phyloP scores from a whole-genome alignment of 2,113 vertebrate genomes.

The Melospiza georgiana region DNA sequence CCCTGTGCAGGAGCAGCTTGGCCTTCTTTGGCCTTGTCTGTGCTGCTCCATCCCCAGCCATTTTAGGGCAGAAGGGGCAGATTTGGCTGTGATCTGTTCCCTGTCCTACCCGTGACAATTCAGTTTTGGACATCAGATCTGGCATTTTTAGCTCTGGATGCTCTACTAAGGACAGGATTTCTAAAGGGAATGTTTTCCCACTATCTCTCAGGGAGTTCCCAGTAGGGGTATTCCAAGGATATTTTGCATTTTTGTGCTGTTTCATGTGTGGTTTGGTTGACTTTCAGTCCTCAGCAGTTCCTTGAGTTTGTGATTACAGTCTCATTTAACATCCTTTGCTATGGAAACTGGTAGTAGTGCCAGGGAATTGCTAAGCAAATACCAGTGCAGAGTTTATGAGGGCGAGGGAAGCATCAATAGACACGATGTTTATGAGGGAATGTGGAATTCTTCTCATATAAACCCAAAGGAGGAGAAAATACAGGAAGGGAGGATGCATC shows the following conservation, averaged over 20 bases:
- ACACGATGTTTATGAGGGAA: neutral
- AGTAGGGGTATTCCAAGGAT: neutral
- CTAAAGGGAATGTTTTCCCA: neutral
- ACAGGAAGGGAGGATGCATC: neutral
- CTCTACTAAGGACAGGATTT: neutral
- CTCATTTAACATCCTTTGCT: slow-evolving; percentile 12
- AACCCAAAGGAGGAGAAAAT: neutral
- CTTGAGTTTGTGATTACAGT: neutral
- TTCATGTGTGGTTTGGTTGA: neutral
- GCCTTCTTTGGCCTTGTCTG: neutral
- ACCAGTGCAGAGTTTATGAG: neutral
- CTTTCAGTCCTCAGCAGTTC: neutral
- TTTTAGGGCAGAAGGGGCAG: neutral
- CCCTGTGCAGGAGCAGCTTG: neutral
- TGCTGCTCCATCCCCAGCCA: neutral
- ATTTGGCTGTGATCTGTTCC: neutral
- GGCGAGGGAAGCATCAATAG: neutral
- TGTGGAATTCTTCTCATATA: neutral
- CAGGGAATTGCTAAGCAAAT: slow-evolving; percentile 9
- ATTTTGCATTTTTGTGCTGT: slow-evolving; percentile 9
- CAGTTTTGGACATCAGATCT: neutral
- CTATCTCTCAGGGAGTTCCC: neutral
- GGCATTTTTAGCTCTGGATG: neutral
- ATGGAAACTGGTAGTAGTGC: slow-evolving; percentile 26
- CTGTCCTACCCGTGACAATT: neutral